Base-by-base conservation (phyloP, 2,113 vertebrate species). In the Tragelaphus scriptus region DNA sequence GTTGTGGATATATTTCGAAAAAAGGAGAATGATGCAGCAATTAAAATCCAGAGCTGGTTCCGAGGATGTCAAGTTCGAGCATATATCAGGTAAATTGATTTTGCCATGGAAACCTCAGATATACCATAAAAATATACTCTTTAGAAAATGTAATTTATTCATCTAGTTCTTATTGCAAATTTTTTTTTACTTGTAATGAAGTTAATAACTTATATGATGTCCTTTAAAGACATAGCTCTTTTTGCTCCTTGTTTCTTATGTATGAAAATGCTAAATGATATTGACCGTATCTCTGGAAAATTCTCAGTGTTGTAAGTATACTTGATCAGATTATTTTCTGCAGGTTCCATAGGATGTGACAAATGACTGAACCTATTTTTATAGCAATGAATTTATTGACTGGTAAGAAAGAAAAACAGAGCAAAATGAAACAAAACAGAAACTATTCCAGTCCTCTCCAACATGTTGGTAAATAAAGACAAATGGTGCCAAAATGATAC, bases 31-130 rank as follows among this genome's bases (percentile, higher is more conserved):
- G 88, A 97, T 49, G 99, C 99, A 10, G 99, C 99, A 49, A 95
- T 99, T 77, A 98, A 63, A 97, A 99, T 99, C 82, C 99, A 99
- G 98, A 99, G 99, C 98, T 99, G 99, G 99, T 99, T 99, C 98
- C 98, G 99, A 98, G 99, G 99, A 92, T 99, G 99, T 89, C 98
- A 97, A 96, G 98, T 99, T 56, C 99, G 99, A 56, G 98, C 98
- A 32, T 99, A 99, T 91, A 97, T 99, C 94, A 99, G 99, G 99
- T 99, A 98, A 40, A 26, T 5, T 75, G 30, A 68, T 75, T 77
- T 89, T 97, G 59, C 14, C 32, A 36, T 53, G 58, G 55, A n/a
- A 85, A 88, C 17, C 9, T 95, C 59, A 90, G 16, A 16, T 85
- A 49, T 9, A 77, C 47, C 47, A 79, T 63, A 28, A 92, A 85